Conservation (phyloP, 2,888 invertebrate genomes). For the Acanthacorydalis orientalis region DNA sequence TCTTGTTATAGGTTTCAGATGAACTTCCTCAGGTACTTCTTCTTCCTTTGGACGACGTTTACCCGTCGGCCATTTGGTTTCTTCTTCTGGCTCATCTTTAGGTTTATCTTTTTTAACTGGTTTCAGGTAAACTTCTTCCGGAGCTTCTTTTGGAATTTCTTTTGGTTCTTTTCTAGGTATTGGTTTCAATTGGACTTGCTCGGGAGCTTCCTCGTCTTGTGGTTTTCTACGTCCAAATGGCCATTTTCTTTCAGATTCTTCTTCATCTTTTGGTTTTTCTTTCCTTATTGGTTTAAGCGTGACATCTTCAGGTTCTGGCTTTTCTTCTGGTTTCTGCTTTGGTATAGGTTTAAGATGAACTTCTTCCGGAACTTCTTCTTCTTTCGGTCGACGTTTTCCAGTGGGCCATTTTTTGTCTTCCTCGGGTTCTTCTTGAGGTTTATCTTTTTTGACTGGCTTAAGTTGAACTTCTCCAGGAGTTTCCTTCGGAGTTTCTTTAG, state of each 20-base stretch:
- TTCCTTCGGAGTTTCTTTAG: conserved; percentile 8
- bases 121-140: conserved; percentile 16
- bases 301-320: conserved; percentile 8
- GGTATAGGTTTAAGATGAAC: conserved; percentile 9
- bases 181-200: conserved; percentile 16
- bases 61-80: conserved; percentile 11
- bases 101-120: conserved; percentile 8
- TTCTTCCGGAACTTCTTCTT: conserved; percentile 8
- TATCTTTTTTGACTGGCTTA: conserved; percentile 8
- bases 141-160: conserved; percentile 4
- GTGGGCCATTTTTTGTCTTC: conserved; percentile 8
- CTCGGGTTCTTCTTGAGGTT: conserved; percentile 5
- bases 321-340: conserved; percentile 11
- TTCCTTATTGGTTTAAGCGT: conserved; percentile 14
- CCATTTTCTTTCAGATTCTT: conserved; percentile 9
- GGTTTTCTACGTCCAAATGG: conserved; percentile 22
- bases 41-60: conserved; percentile 13
- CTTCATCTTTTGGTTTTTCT: conserved; percentile 3
- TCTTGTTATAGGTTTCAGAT: conserved; percentile 25
- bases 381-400: conserved; percentile 10
- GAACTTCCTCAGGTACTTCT: conserved; percentile 29
- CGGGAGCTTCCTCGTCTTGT: conserved; percentile 16
- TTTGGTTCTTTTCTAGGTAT: conserved; percentile 11
- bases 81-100: conserved; percentile 12
- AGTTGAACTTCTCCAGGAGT: conserved; percentile 11